Conservation (phyloP, 2,888 invertebrate species). For the Polymixis lichenea region DNA sequence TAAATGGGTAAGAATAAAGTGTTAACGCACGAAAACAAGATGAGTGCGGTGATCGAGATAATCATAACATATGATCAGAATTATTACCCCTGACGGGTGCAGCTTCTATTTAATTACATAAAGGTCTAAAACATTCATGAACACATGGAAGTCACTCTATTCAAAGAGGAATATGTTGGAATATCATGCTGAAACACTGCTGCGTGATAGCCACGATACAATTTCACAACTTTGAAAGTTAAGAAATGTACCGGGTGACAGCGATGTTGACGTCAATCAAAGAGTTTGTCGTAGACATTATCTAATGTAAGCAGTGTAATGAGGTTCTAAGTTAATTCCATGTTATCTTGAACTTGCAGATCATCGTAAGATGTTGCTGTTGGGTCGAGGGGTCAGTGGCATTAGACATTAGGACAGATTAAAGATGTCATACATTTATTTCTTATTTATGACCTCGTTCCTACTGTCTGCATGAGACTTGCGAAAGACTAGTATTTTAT, state of each 20-base stretch:
- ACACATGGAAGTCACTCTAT: not conserved
- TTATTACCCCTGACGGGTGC: not conserved
- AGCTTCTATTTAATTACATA: not conserved
- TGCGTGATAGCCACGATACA: not conserved
- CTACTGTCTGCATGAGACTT: not conserved
- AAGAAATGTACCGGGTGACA: not conserved
- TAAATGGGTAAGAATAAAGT: constrained; percentile 76
- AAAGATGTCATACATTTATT: not conserved
- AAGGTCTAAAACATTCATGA: not conserved
- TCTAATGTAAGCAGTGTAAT: constrained; percentile 5
- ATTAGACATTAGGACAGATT: not conserved
- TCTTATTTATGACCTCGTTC: not conserved
- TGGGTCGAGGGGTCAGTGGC: not conserved
- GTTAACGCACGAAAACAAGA: constrained; percentile 30
- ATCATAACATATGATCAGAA: constrained; percentile 20
- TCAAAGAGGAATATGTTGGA: not conserved
- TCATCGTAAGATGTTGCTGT: not conserved
- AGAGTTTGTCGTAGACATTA: not conserved
- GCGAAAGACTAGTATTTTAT: too few relatives aligned
- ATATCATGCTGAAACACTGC: not conserved
- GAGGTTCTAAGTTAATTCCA: constrained; percentile 12
- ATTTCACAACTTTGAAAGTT: not conserved
- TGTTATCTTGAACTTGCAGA: not conserved
- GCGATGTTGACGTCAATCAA: constrained; percentile 1
- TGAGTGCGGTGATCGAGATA: not conserved